Base-by-base conservation (phyloP, 2,797 vertebrate genomes). In the Cichlasoma orientale region DNA sequence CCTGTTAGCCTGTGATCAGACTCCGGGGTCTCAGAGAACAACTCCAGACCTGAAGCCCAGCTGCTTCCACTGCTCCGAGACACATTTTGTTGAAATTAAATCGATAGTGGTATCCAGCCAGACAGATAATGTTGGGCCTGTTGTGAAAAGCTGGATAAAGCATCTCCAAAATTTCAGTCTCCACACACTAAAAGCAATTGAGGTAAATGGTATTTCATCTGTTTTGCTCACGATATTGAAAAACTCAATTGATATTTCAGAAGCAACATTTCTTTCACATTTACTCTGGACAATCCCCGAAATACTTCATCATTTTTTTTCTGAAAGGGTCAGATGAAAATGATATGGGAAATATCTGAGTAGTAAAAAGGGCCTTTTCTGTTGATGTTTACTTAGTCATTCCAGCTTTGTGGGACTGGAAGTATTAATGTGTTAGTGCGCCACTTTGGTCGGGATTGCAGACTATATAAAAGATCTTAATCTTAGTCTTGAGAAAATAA, bases 41-140 rank as follows among this genome's bases (percentile, higher is more conserved):
- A 68, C 58, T 79, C 38, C 73, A 72, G 77, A 78, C 57, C 71
- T 72, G 63, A 55, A 77, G 59, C 52, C 47, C 82, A 75, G 82
- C 85, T 86, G 85, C 70, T 82, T n/a, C 25, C 5, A n/a, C 5
- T 11, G 41, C 41, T 68, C 23, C 29, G 61, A 68, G 44, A 18
- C 44, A 50, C 11, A 50, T 50, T 29, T 50, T 1, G 19, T 68
- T 68, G 50, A n/a, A 47, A 29, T 68, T 50, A 50, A 68, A 68
- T n/a, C 19, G 23, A 50, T 25, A 47, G 41, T 12, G 12, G 61
- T 29, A 50, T 68, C 25, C 63, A 68, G 41, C 2, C 41, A 29
- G 25, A 1, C 41, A 50, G 41, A 68, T 68, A 68, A 29, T n/a
- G 18, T 18, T 50, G 41, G 27, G 29, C 1, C 0, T 68, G 50